Conservation (phyloP, 2,797 vertebrate species). For the Meriones psammophilus region DNA sequence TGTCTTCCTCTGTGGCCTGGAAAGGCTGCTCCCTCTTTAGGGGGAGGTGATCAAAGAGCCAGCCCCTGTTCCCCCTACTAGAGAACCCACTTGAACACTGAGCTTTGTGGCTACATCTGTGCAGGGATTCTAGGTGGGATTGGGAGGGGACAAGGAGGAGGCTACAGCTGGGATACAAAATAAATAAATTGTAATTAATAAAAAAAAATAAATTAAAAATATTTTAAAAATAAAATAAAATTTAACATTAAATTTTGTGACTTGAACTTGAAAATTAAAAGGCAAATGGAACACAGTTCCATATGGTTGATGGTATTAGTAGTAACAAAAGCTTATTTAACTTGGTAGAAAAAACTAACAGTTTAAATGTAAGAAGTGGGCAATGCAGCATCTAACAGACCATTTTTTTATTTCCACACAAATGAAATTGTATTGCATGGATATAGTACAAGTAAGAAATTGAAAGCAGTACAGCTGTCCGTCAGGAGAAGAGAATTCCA, state of each 20-base stretch:
- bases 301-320: constrained; percentile 21
- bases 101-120: too few relatives aligned
- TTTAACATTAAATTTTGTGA: constrained; percentile 46
- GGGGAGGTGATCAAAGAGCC: too few relatives aligned
- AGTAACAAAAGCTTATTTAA: constrained; percentile 22
- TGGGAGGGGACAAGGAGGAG: too few relatives aligned
- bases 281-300: constrained; percentile 39
- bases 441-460: neutral
- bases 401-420: constrained; percentile 26
- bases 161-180: too few relatives aligned
- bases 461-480: neutral
- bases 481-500: neutral
- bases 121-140: too few relatives aligned
- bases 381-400: neutral
- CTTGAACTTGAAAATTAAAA: constrained; percentile 42
- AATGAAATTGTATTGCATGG: neutral
- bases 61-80: too few relatives aligned
- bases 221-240: neutral
- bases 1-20: too few relatives aligned
- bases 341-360: constrained; percentile 17
- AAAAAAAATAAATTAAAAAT: neutral
- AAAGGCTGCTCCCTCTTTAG: too few relatives aligned
- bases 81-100: too few relatives aligned
- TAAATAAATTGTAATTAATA: too few relatives aligned
- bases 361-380: neutral